Base-by-base conservation (phyloP, 1,140 invertebrate species). In the Orussus abietinus region DNA sequence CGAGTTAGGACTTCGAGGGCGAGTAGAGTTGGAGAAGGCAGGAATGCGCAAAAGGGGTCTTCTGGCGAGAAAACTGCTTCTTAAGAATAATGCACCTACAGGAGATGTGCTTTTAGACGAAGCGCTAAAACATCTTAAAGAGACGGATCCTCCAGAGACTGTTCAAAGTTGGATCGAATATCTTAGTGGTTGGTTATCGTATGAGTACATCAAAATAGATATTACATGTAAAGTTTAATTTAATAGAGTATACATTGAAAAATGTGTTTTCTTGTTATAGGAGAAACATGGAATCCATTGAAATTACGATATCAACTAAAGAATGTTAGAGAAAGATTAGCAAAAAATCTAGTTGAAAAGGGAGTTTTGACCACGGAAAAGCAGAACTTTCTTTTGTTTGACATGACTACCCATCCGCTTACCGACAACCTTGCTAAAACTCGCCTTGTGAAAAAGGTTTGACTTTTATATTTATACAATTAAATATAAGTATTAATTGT, bases 121-220 rank as follows among this genome's bases (percentile, higher is more conserved):
- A 79, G 94, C 97, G 34, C 75, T 99, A 38, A 98, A 96, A 80
- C 96, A 98, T 73, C 89, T 99, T 60, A 96, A 93, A 77, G 92
- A 96, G 65, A 98, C 95, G 26, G 87, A 97, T 66, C 94, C 95
- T 22, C 85, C 92, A 47, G 95, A 99, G 77, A 92, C 92, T 35
- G 91, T 98, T 31, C 94, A 98, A 72, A 94, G 89, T 71, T 99
- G 96, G 96, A 97, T 99, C 69, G 96, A 99, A 78, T 99, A 99
- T 77, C 79, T 99, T 12, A 98, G 95, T 79, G 96, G 96, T 94
- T 72, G 69, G 76, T 57, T 32, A 30, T 18, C 34, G 11, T 37
- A 5, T 37, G 5, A 17, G 1, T 22, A 13, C 22, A 10, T 6
- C 6, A 7, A 20, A 1, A 3, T 22, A 7, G 0, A 0, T 33